A percentile compares a stretch with the other conserved stretches of the same genome.
phyloP scores from a whole-genome alignment of 2,797 vertebrate species.

The Chrysocyon brachyurus region DNA sequence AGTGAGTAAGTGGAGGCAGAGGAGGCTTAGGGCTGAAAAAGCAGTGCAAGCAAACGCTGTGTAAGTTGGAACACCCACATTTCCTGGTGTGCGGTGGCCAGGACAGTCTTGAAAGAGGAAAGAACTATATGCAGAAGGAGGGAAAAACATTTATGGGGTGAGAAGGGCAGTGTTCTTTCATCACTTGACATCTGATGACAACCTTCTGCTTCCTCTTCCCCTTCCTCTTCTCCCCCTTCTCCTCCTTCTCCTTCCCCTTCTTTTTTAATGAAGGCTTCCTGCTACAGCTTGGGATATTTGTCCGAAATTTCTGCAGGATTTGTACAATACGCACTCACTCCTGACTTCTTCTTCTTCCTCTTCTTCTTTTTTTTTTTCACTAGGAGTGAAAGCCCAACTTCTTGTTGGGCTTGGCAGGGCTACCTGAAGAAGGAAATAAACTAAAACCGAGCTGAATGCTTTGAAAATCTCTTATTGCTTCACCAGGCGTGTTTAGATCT shows the following conservation, averaged over 20 bases:
- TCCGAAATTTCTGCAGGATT: background rate
- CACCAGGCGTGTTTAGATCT: background rate
- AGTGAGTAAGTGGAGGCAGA: background rate
- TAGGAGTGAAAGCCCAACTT: background rate
- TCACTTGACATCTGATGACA: background rate
- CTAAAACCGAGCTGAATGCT: background rate
- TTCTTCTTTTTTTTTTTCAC: no score
- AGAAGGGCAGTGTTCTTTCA: background rate
- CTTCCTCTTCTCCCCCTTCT: no score
- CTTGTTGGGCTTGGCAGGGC: background rate
- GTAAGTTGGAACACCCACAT: background rate
- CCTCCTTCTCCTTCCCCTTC: background rate
- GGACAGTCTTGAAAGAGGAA: background rate
- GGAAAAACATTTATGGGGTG: background rate
- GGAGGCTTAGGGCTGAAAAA: background rate
- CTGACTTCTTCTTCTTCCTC: background rate
- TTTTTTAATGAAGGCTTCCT: background rate
- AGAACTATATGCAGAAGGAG: background rate
- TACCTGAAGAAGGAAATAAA: background rate
- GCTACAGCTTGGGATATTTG: background rate
- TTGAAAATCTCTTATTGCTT: background rate
- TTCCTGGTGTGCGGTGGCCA: background rate
- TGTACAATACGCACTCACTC: background rate
- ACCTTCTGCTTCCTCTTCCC: background rate
- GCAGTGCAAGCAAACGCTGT: background rate